These are phyloP conservation scores for Ondatra zibethicus DNA, from an alignment of 2,113 vertebrate species.

Conservation along the genomic window DNA sequence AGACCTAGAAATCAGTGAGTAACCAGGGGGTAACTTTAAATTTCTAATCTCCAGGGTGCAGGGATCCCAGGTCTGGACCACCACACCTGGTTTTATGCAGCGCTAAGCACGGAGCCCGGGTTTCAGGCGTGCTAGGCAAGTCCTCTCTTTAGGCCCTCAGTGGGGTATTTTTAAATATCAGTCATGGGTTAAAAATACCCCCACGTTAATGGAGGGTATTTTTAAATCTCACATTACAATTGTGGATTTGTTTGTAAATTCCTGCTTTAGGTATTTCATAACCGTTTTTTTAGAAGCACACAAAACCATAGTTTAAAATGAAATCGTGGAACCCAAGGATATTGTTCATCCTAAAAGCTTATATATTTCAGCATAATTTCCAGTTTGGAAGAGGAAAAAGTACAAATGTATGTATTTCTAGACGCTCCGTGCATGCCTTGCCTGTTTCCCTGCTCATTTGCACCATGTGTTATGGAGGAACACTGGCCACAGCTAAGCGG, in stretches of 20 bases:
- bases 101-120: background rate
- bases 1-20: background rate
- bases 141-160: background rate
- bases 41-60: background rate
- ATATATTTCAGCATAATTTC: background rate
- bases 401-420: background rate
- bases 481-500: background rate
- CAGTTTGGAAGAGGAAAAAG: background rate
- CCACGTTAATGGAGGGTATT: background rate
- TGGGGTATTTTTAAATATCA: constrained; percentile 6
- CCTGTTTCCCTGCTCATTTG: background rate
- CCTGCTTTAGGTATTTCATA: constrained; percentile 11
- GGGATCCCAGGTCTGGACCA: background rate
- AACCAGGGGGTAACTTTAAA: no score
- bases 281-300: background rate
- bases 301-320: background rate
- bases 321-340: background rate
- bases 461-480: no score
- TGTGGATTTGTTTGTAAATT: background rate
- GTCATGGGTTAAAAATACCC: background rate
- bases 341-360: background rate
- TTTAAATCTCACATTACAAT: background rate
- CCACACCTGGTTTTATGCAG: no score
- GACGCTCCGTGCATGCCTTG: background rate
- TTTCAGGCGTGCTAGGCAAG: background rate